These are phyloP conservation scores for Percina caprodes DNA, from an alignment of 2,113 vertebrate species.

Conservation along the genomic window DNA sequence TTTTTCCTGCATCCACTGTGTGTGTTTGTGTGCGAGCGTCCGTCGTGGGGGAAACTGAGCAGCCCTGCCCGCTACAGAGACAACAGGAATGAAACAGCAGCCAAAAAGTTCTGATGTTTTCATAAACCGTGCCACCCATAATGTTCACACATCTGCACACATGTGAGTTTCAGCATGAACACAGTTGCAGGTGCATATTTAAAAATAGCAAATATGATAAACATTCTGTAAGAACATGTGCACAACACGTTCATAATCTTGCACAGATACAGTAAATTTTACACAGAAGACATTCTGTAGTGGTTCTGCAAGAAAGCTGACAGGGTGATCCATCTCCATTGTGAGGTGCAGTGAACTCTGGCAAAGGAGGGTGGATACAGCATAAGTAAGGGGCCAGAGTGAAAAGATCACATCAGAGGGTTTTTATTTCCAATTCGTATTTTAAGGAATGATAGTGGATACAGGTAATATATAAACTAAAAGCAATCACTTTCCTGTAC, in stretches of 20 bases:
- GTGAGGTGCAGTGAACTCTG: constrained; percentile 42
- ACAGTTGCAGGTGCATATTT: neutral
- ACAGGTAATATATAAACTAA: constrained; percentile 4
- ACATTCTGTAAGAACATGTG: neutral
- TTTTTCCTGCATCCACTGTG: no score
- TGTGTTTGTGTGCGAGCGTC: no score
- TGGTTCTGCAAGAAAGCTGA: constrained; percentile 51
- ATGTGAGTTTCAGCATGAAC: neutral
- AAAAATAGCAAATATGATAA: neutral
- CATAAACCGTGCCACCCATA: no score
- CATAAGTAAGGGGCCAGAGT: constrained; percentile 27
- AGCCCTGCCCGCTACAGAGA: no score
- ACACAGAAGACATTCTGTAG: constrained; percentile 41
- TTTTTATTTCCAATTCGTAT: constrained; percentile 33
- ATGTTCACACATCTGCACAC: neutral
- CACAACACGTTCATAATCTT: constrained; percentile 2
- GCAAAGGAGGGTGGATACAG: constrained; percentile 43
- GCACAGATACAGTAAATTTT: constrained; percentile 39
- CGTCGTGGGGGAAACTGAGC: no score
- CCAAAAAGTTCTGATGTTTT: no score
- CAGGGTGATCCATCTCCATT: constrained; percentile 74
- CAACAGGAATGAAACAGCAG: no score
- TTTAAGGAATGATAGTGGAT: constrained; percentile 22
- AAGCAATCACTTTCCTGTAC: neutral
- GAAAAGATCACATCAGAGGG: constrained; percentile 28